phyloP scores from a whole-genome alignment of 2,888 invertebrate genomes.

The Cecidostiba fungosa region DNA sequence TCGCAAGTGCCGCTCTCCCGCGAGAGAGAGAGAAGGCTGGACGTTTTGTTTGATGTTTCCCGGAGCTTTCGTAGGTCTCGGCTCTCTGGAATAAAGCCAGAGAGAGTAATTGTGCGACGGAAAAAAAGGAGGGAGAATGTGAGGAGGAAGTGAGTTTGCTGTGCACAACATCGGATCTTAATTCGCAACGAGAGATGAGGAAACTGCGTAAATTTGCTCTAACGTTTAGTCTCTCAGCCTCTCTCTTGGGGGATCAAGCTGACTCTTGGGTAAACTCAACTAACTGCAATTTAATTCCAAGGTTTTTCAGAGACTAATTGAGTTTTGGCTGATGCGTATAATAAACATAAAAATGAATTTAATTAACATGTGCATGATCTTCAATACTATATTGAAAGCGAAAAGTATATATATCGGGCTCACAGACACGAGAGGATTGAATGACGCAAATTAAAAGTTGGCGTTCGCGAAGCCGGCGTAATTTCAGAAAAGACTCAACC shows the following conservation, averaged over 20 bases:
- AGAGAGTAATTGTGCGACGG: conserved; percentile 37
- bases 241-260: background rate
- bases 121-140: background rate
- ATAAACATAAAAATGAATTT: too few species aligned
- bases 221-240: background rate
- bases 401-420: too few species aligned
- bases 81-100: conserved; percentile 22
- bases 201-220: conserved; percentile 11
- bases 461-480: background rate
- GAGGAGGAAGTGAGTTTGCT: conserved; percentile 2
- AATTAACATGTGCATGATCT: too few species aligned
- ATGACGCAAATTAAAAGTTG: conserved; percentile 30
- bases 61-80: conserved; percentile 28
- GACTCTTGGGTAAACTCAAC: background rate
- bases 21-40: conserved; percentile 12
- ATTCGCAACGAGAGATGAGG: conserved; percentile 12
- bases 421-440: background rate
- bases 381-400: too few species aligned
- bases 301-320: background rate
- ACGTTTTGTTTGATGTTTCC: conserved; percentile 55
- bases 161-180: conserved; percentile 5
- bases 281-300: background rate
- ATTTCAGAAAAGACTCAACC: background rate
- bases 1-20: conserved; percentile 12
- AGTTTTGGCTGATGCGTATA: too few species aligned